A percentile compares a stretch with the other conserved stretches of the same genome.
These are phyloP conservation scores for Verasper variegatus DNA, from an alignment of 2,113 vertebrate genomes.

Conservation along the genomic window DNA sequence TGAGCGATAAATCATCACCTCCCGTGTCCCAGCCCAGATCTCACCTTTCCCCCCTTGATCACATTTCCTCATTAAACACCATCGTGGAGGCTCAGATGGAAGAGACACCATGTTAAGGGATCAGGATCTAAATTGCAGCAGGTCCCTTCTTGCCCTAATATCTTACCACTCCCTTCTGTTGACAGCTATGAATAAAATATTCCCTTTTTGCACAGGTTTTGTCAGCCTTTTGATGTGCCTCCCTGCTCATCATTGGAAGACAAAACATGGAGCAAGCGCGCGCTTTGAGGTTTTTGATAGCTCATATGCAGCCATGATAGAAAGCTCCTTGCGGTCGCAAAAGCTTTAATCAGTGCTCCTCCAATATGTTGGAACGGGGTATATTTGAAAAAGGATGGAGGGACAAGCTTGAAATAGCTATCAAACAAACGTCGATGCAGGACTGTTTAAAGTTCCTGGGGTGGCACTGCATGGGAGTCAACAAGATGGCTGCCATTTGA, in stretches of 20 bases:
- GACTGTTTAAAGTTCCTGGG: background rate
- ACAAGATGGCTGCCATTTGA: constrained; percentile 43
- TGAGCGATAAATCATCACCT: constrained; percentile 20
- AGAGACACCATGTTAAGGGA: constrained; percentile 24
- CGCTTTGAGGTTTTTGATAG: constrained; percentile 68
- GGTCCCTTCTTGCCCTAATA: constrained; percentile 20
- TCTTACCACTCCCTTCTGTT: constrained; percentile 25
- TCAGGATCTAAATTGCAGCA: constrained; percentile 44
- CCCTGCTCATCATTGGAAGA: constrained; percentile 56
- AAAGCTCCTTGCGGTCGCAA: constrained; percentile 33
- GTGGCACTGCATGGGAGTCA: constrained; percentile 18
- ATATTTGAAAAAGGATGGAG: background rate
- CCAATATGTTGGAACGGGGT: constrained; percentile 17
- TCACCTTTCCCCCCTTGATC: constrained; percentile 41
- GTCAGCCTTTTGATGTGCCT: constrained; percentile 61
- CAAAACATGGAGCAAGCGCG: constrained; percentile 41
- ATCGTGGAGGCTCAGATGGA: background rate
- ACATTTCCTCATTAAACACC: constrained; percentile 41
- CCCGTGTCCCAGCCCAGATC: constrained; percentile 19
- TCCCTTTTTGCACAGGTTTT: constrained; percentile 59
- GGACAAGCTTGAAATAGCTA: background rate
- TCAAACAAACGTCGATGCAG: background rate
- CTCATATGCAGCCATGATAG: constrained; percentile 47
- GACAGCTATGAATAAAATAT: constrained; percentile 70
- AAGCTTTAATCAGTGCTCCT: constrained; percentile 64